phyloP scores from a whole-genome alignment of 2,797 vertebrate species.

The Trematomus bernacchii region DNA sequence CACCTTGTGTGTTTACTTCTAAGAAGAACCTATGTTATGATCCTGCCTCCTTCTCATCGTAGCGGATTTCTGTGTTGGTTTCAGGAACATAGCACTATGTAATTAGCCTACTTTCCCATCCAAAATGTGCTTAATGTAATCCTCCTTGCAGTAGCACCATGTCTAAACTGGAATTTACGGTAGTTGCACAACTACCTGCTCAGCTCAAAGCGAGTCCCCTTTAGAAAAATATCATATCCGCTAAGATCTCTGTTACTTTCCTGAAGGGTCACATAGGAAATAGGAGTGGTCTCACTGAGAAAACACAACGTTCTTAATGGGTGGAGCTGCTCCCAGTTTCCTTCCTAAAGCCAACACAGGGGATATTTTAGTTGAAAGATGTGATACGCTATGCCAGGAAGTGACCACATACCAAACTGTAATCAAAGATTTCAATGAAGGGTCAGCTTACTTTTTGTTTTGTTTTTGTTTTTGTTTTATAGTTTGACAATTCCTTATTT shows the following conservation, averaged over 20 bases:
- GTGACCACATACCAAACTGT: constrained; percentile 62
- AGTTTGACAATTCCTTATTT: not conserved
- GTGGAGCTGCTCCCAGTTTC: constrained; percentile 80
- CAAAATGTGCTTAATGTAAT: constrained; percentile 29
- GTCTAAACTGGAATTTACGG: constrained; percentile 29
- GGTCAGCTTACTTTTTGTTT: constrained; percentile 26
- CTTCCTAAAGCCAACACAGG: constrained; percentile 71
- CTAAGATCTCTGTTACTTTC: constrained; percentile 58
- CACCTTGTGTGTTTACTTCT: constrained; percentile 13
- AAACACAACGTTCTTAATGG: constrained; percentile 74
- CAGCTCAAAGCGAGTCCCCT: not conserved
- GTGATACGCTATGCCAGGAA: constrained; percentile 58
- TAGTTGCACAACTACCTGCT: constrained; percentile 33
- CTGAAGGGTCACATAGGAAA: constrained; percentile 75
- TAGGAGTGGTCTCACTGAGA: constrained; percentile 69
- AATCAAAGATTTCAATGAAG: constrained; percentile 57
- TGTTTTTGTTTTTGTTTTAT: constrained; percentile 22
- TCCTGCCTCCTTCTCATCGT: constrained; percentile 16
- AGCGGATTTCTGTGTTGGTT: constrained; percentile 35
- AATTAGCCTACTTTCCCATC: constrained; percentile 41
- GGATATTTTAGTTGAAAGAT: constrained; percentile 73
- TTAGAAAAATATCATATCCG: constrained; percentile 43
- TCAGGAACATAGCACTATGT: constrained; percentile 32
- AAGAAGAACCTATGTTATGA: constrained; percentile 9
- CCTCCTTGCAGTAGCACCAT: constrained; percentile 12